A percentile compares a stretch with the other conserved stretches of the same genome.
These are phyloP conservation scores for Cyclina sinensis DNA, from an alignment of 1,140 invertebrate genomes.

Conservation along the genomic window DNA sequence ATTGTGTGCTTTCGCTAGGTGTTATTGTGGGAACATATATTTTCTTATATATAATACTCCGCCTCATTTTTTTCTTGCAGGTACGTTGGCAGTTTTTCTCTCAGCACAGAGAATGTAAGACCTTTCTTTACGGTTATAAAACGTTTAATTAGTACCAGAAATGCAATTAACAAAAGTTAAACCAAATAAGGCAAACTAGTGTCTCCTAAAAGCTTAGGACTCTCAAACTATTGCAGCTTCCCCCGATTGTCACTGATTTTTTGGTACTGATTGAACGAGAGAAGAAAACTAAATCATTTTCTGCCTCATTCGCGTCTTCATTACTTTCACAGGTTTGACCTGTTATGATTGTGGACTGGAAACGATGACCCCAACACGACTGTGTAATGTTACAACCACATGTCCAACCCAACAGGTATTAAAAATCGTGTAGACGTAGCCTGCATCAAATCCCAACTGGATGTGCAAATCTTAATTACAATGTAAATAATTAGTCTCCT, in stretches of 20 bases:
- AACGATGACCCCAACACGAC: neutral
- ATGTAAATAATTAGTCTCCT: neutral
- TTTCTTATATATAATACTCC: too few relatives aligned
- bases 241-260: neutral
- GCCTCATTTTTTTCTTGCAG: neutral
- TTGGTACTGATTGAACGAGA: neutral
- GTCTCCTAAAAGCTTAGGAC: too few relatives aligned
- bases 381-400: neutral
- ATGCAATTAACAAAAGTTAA: neutral
- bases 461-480: neutral
- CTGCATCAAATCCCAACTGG: neutral
- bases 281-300: neutral
- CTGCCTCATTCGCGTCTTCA: neutral
- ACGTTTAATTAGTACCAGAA: neutral
- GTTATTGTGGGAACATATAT: too few relatives aligned
- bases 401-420: neutral
- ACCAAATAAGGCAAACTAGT: neutral
- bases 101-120: neutral
- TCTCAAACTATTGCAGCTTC: too few relatives aligned
- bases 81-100: neutral
- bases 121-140: neutral
- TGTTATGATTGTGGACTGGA: constrained; percentile 5
- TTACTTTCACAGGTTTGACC: neutral
- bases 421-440: neutral
- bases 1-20: too few relatives aligned